Base-by-base conservation (phyloP, 2,888 invertebrate genomes). In the Ophion ventricosus region DNA sequence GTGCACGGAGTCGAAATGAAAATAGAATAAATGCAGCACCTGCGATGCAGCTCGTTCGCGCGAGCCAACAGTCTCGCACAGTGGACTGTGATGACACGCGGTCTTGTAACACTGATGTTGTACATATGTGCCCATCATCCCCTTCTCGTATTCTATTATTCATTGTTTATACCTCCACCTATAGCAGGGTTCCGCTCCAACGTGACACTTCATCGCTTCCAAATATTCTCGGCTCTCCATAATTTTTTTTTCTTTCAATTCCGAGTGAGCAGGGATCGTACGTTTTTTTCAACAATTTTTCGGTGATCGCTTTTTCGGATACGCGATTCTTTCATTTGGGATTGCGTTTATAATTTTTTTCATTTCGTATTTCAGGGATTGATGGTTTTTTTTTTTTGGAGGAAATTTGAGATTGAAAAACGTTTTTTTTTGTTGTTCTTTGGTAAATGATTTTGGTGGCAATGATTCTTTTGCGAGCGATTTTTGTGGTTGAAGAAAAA, bases 71-170 rank as follows among this genome's bases (percentile, higher is more conserved):
- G 82, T 20, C 56, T 82, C 69, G 61, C 73, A 40, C 63, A 11
- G 66, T 57, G 57, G 40, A 76, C 70, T 64, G 72, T 76, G 83
- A 80, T 72, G 69, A 80, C 75, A 72, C 70, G 66, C 25, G 79
- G 49, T 66, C 63, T 76, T 80, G 83, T 79, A 43, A 80, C 80
- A 29, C 77, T 49, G 43, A 61, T 80, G 66, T 83, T 80, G 54
- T 57, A 83, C 83, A 80, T 66, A 20, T 67, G 83, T 5, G 54
- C 43, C 40, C 64, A 72, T 64, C 75, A 79, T 74, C 74, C 69
- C 75, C 29, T 72, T 70, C 70, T 59, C 64, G 57, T 72, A 54
- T 80, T 76, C 76, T 75, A 83, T 83, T 80, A 83, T 83, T 83
- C 83, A 76, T 80, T 75, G 72, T 76, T 80, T 76, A 76, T 76